Evolutionary conservation across 2,888 invertebrate species (phyloP).

Genomic region (Celastrina argiolus): DNA sequence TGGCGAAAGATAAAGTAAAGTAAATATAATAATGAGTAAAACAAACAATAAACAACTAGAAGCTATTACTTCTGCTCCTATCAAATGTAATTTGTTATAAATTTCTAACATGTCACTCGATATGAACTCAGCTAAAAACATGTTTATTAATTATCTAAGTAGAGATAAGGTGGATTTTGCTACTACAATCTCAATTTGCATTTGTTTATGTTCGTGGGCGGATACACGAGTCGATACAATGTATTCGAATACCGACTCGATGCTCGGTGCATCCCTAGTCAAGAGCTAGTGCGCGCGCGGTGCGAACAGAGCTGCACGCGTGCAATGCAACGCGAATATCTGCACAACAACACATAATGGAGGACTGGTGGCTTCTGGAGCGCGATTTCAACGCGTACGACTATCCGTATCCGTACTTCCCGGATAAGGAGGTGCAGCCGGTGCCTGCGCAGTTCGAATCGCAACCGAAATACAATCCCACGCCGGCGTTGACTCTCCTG

Average conservation of each 20-base stretch:
- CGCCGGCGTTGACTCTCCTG: constrained; percentile 33
- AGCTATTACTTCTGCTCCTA: too few species aligned
- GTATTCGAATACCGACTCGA: background rate
- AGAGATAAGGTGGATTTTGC: constrained; percentile 7
- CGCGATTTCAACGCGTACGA: constrained; percentile 36
- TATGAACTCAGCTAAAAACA: background rate
- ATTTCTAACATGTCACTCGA: background rate
- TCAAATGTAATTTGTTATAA: background rate
- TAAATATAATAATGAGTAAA: too few species aligned
- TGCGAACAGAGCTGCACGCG: constrained; percentile 56
- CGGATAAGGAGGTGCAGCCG: constrained; percentile 33
- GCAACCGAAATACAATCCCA: constrained; percentile 34
- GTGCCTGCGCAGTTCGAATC: constrained; percentile 30
- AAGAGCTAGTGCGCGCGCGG: constrained; percentile 58
- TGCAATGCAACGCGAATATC: constrained; percentile 43
- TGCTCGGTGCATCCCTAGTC: constrained; percentile 20
- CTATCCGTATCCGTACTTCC: constrained; percentile 38
- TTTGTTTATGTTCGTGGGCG: constrained; percentile 7
- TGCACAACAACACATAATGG: constrained; percentile 27
- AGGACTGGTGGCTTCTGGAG: constrained; percentile 29
- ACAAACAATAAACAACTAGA: too few species aligned
- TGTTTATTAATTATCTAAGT: constrained; percentile 12
- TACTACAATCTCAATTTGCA: constrained; percentile 45
- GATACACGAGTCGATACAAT: constrained; percentile 4
- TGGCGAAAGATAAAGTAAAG: too few species aligned